Evolutionary conservation across 2,797 vertebrate genomes (phyloP).

Genomic region (Carcharodon carcharias): DNA sequence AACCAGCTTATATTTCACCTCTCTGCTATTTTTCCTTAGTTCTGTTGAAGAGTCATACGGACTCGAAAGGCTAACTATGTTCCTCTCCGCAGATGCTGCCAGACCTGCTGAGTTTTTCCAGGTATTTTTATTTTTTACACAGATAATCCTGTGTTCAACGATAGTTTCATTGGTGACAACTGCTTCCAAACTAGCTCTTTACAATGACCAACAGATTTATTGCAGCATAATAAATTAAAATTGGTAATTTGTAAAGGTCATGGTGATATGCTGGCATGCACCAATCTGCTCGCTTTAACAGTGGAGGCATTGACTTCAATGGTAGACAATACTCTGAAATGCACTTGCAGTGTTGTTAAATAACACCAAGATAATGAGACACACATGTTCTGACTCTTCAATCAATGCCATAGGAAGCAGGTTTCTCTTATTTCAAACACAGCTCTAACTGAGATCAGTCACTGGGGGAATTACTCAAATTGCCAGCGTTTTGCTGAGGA

Average conservation of each 20-base stretch:
- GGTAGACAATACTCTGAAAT: not conserved
- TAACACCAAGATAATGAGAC: not conserved
- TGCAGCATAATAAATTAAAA: not conserved
- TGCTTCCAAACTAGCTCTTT: not conserved
- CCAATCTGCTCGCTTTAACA: not conserved
- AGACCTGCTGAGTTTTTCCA: too few species aligned
- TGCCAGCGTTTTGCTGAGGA: not conserved
- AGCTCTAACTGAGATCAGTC: not conserved
- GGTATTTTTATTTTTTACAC: too few species aligned
- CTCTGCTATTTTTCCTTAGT: too few species aligned
- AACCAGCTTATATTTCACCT: too few species aligned
- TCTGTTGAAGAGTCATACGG: too few species aligned
- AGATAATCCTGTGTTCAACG: not conserved
- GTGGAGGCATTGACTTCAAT: not conserved
- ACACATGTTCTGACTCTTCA: not conserved
- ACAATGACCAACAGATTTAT: not conserved
- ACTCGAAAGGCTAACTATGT: too few species aligned
- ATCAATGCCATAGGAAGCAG: not conserved
- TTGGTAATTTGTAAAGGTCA: not conserved
- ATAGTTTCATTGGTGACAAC: too few species aligned
- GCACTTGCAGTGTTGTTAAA: not conserved
- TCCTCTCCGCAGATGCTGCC: too few species aligned
- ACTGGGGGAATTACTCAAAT: not conserved
- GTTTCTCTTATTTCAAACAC: not conserved
- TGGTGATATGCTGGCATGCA: not conserved